phyloP scores from a whole-genome alignment of 2,797 vertebrate species.

The Etheostoma perlongum region DNA sequence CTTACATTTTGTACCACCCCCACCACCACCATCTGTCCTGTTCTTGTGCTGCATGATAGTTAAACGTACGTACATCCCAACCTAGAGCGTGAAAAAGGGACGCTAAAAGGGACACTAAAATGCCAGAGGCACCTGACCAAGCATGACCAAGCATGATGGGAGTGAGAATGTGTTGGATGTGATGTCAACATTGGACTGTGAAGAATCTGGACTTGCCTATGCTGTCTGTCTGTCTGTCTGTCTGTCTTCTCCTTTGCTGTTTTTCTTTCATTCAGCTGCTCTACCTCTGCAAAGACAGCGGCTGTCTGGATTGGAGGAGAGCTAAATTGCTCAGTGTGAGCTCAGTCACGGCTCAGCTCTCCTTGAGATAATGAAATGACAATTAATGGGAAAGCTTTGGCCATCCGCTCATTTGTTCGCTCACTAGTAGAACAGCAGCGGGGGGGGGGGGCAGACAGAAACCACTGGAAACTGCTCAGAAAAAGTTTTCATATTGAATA shows the following conservation, averaged over 20 bases:
- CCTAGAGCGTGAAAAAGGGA: too few relatives aligned
- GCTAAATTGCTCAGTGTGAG: slow-evolving; percentile 84
- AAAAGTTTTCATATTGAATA: slow-evolving; percentile 40
- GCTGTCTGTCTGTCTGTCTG: slow-evolving; percentile 8
- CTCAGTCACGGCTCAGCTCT: slow-evolving; percentile 85
- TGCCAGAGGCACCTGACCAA: too few relatives aligned
- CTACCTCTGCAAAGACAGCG: slow-evolving; percentile 64
- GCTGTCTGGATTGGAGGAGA: slow-evolving; percentile 76
- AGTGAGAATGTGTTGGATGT: not conserved
- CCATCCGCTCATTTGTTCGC: slow-evolving; percentile 78
- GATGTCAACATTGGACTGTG: slow-evolving; percentile 2
- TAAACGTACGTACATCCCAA: too few relatives aligned
- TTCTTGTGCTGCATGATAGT: too few relatives aligned
- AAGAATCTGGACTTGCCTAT: not conserved
- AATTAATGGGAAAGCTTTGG: slow-evolving; percentile 87
- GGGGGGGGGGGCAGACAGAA: slow-evolving; percentile 42
- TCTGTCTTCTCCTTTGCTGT: slow-evolving; percentile 51
- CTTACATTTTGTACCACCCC: too few relatives aligned
- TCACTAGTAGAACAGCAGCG: slow-evolving; percentile 63
- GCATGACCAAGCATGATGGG: too few relatives aligned
- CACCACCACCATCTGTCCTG: too few relatives aligned
- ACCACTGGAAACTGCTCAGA: slow-evolving; percentile 38
- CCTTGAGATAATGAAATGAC: slow-evolving; percentile 88
- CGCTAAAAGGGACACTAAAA: too few relatives aligned
- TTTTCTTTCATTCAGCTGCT: slow-evolving; percentile 56